Base-by-base conservation (phyloP, 1,140 invertebrate genomes). In the Olivierus martensii region DNA sequence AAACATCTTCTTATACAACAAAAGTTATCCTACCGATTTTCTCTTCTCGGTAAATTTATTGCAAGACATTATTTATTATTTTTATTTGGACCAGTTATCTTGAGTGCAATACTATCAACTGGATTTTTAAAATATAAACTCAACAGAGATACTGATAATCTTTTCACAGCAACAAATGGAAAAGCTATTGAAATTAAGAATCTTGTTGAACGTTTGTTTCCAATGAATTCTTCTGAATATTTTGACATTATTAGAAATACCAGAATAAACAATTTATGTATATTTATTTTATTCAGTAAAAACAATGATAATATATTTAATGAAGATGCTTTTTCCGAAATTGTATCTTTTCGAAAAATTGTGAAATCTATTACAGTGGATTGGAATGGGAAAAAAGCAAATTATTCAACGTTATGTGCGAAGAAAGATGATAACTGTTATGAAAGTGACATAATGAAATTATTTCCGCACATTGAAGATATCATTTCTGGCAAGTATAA, bases 111-210 rank as follows among this genome's bases (percentile, higher is more conserved):
- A 38, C 85, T 84, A 64, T 77, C 85, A 63, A 89, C 87, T 15
- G 88, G 88, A 49, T 85, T 83, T 65, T 87, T 90, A 69, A 76
- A 77, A 63, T 78, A 90, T 46, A 71, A 82, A 56, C 89, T 87
- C 69, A 83, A 87, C 71, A 87, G 88, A 66, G 87, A 92, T 70
- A 87, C 87, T 1, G 87, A 91, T 66, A 91, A 89, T 69, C 73
- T 92, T 5, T 92, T 92, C 72, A 87, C 84, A 14, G 87, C 87
- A 0, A 73, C 87, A 48, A 81, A 83, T 61, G 87, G 87, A 0
- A 80, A 80, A 49, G 84, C 65, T 6, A 67, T 66, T 52, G 68
- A 75, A 43, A 87, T 91, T 62, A 75, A 87, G 57, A 75, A 79
- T 19, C 76, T 89, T 46, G 82, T 88, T 22, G 87, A 91, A 15